Base-by-base conservation (phyloP, 1,140 invertebrate genomes). In the Uloborus diversus region DNA sequence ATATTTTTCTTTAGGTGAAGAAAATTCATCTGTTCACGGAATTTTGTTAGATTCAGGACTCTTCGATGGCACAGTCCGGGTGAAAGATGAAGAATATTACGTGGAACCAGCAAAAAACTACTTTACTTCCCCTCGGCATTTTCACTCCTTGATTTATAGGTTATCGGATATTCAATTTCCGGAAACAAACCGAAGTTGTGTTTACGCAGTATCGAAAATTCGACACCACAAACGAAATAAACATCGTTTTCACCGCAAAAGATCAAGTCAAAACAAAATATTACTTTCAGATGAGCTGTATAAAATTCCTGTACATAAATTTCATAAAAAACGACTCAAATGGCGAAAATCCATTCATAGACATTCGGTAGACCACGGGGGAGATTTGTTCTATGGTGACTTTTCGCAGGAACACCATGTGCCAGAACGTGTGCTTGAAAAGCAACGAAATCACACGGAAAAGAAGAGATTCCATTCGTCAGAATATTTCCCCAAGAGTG, bases 31-130 rank as follows among this genome's bases (percentile, higher is more conserved):
- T 66, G 94, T 96, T 32, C 91, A 94, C 83, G 96, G 95, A 30
- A 88, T 97, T 79, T 89, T 98, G 56, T 96, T 94, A 65, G 88
- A 90, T 62, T 92, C 95, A 61, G 96, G 96, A 71, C 88, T 96
- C 28, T 95, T 98, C 85, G 95, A 97, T 85, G 96, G 95, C 23
- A 93, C 92, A 23, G 92, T 97, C 76, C 90, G 90, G 81, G 94
- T 94, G n/a, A 85, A 89, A 47, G 92, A 94, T 82, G 92, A 95
- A 75, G 94, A 93, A 11, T 90, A 85, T 87, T 95, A 95, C 86
- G 90, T 98, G 62, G 95, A 97, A 86, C 94, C 94, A 20, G 88
- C 94, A 28, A 90, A 89, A 71, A 90, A 93, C 83, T 96, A 95
- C 87, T 85, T 84, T 68, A 47, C 42, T 23, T 25, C 51, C 80